Evolutionary conservation across 2,888 invertebrate species (phyloP), one percentile per base, ranked within the genome.

Genomic region (Proisotoma minuta): DNA sequence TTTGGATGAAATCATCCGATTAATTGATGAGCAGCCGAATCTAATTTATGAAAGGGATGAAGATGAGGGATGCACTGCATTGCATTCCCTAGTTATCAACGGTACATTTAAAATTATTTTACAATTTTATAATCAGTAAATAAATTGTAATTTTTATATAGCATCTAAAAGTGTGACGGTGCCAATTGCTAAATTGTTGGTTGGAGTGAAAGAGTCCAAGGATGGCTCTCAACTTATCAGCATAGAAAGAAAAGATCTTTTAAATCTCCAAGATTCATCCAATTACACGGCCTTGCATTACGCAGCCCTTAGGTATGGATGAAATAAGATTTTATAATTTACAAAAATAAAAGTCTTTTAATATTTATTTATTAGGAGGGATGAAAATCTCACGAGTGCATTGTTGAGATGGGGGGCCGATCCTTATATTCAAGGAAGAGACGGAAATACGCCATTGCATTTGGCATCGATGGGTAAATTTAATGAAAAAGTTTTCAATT

Each of bases 31-130:
- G 3, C 54, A 56, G 23, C 49, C 12, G 2, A 57, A 63, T 40
- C 34, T 59, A 23, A 56, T 59, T 15, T 63, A 28, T 49, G 54
- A 59, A 54, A 47, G 47, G n/a, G 62, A 62, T 54, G n/a, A n/a
- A n/a, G 49, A 53, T 10, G 59, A 53, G 8, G 18, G 49, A 15
- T 53, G 51, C 23, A 62, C 62, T 1, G 58, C 62, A 1, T 40
- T 62, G 22, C 62, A 62, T 18, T 57, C 62, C 20, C 54, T 62
- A 1, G 58, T 52, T 18, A 26, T 58, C 27, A n/a, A 53, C 34
- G 58, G 58, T 62, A 24, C n/a, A n/a, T n/a, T n/a, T n/a, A n/a
- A 53, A 24, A n/a, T 12, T 8, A 20, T 20, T 34, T 53, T 20
- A 26, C 23, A 47, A 27, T 39, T 54, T 22, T 4, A 23, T 23